Base-by-base conservation (phyloP, 1,140 invertebrate species). In the Hycleus cichorii region DNA sequence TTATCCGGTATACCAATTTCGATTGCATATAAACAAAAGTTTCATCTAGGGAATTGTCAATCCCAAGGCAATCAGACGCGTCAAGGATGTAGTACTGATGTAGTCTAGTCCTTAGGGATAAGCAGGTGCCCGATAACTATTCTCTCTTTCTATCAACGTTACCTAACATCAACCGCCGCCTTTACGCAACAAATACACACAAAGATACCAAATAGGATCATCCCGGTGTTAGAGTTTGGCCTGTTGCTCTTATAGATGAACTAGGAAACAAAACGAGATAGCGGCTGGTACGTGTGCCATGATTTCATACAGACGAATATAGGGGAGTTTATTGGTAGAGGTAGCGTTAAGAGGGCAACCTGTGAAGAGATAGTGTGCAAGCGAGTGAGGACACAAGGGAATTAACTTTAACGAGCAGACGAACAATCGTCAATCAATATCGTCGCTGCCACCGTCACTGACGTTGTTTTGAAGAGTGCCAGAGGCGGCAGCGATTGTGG, bases 361-460 rank as follows among this genome's bases (percentile, higher is more conserved):
- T 62, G 60, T 56, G 60, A 59, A 59, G 53, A 62, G 40, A 42
- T 42, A 42, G 40, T 11, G 40, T n/a, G 10, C 11, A 52, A 48
- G 49, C 44, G 47, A 58, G 52, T 45, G 56, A 58, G 60, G 52
- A 46, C 51, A 44, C 52, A 26, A 47, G 52, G 62, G 62, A 64
- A 64, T 64, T 61, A 55, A 39, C 55, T 52, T 50, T 64, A 64
- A 64, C 62, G 59, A 63, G 62, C 55, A 64, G 62, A 64, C 62
- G 62, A 64, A 64, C 62, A 64, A 64, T 64, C 62, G 40, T 64
- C 62, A 64, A 64, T 64, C 62, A 64, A 64, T 64, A 64, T 47
- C 45, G 43, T 44, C 45, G 12, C 52, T 46, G 44, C 52, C 32
- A 39, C 52, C 38, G 44, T 12, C 11, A 27, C 49, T 39, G 39